These are phyloP conservation scores for Ceratina japonica DNA, from an alignment of 1,140 invertebrate genomes.

Conservation along the genomic window DNA sequence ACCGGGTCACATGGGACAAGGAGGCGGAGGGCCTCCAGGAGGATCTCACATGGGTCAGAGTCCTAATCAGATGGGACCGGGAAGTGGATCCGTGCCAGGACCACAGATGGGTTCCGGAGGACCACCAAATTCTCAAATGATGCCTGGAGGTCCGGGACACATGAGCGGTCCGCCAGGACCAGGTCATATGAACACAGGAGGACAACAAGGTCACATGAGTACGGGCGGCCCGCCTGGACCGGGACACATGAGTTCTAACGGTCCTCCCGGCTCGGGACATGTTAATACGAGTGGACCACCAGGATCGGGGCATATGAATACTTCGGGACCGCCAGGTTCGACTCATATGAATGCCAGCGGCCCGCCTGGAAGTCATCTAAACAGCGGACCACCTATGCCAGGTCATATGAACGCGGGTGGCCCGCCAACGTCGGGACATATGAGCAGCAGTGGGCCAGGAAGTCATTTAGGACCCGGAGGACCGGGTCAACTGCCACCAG, in stretches of 20 bases:
- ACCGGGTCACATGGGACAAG: constrained; percentile 55
- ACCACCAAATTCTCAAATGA: constrained; percentile 58
- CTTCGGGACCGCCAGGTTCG: constrained; percentile 52
- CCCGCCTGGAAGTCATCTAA: constrained; percentile 65
- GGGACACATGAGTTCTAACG: constrained; percentile 59
- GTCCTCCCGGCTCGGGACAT: constrained; percentile 59
- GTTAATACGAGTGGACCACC: constrained; percentile 51
- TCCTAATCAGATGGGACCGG: constrained; percentile 58
- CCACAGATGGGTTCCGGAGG: constrained; percentile 61
- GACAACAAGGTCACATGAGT: constrained; percentile 64
- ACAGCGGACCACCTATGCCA: constrained; percentile 53
- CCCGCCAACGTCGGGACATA: constrained; percentile 60
- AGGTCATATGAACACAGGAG: constrained; percentile 62
- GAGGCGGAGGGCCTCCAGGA: constrained; percentile 63
- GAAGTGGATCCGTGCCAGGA: constrained; percentile 47
- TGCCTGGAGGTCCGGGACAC: constrained; percentile 61
- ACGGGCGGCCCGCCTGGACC: constrained; percentile 46
- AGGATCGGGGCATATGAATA: constrained; percentile 57
- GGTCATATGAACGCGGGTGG: constrained; percentile 66
- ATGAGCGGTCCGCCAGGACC: constrained; percentile 66
- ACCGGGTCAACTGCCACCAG: constrained; percentile 57
- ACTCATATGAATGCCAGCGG: constrained; percentile 56
- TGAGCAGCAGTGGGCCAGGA: constrained; percentile 55
- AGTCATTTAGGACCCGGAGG: constrained; percentile 59
- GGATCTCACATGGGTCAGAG: constrained; percentile 64